Evolutionary conservation across 2,888 invertebrate genomes (phyloP).

Genomic region (Sycophila texana): DNA sequence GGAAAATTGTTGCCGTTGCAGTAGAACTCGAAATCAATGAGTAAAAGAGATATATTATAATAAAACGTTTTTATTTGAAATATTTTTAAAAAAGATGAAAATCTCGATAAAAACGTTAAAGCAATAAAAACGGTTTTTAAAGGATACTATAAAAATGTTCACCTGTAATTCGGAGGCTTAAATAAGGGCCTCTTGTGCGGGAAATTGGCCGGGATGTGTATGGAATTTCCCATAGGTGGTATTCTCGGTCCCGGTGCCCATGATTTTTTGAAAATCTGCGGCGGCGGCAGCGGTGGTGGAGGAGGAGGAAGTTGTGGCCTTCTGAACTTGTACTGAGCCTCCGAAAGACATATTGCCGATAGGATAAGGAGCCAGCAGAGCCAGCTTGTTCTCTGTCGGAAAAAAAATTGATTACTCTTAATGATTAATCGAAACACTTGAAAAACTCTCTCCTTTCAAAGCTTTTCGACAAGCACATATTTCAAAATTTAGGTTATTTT

Average conservation of each 20-base stretch:
- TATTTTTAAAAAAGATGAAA: not conserved
- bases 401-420: not conserved
- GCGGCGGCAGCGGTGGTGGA: conserved; percentile 65
- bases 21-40: too few relatives aligned
- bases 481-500: not conserved
- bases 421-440: not conserved
- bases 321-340: conserved; percentile 71
- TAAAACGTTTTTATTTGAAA: too few relatives aligned
- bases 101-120: not conserved
- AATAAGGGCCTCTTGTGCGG: conserved; percentile 64
- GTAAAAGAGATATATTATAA: too few relatives aligned
- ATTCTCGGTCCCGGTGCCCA: conserved; percentile 69
- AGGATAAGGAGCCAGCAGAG: conserved; percentile 65
- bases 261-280: conserved; percentile 68
- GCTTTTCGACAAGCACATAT: not conserved
- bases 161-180: conserved; percentile 67
- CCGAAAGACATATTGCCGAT: conserved; percentile 62
- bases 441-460: not conserved
- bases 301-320: conserved; percentile 69
- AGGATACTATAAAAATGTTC: not conserved
- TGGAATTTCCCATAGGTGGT: conserved; percentile 66
- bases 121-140: not conserved
- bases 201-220: conserved; percentile 64
- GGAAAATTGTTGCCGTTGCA: too few relatives aligned
- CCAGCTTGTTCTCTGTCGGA: conserved; percentile 65